Conservation (phyloP, 2,888 invertebrate genomes). For the Peribatodes rhomboidaria region DNA sequence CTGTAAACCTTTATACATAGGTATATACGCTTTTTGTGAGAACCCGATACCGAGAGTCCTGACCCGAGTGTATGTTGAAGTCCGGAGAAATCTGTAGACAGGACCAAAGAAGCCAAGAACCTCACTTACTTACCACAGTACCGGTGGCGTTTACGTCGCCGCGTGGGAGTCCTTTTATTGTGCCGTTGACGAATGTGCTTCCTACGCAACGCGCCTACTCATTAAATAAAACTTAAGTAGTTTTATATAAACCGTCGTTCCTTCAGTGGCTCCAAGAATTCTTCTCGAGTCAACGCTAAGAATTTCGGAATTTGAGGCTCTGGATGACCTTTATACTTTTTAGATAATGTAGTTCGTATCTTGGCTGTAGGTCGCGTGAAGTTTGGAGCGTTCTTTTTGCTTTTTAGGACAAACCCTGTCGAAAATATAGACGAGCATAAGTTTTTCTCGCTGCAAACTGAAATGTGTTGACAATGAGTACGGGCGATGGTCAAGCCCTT, state of each 20-base stretch:
- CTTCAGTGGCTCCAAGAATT: not conserved
- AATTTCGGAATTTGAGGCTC: not conserved
- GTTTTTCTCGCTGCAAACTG: too few relatives aligned
- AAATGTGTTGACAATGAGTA: too few relatives aligned
- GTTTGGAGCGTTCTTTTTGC: too few relatives aligned
- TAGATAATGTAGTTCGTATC: not conserved
- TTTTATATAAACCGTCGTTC: conserved; percentile 8
- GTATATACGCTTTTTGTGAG: conserved; percentile 34
- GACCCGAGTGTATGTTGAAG: conserved; percentile 21
- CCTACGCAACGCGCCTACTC: conserved; percentile 33
- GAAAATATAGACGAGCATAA: too few relatives aligned
- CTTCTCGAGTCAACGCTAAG: conserved; percentile 3
- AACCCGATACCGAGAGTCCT: not conserved
- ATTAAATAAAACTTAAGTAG: conserved; percentile 22
- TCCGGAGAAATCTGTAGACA: not conserved
- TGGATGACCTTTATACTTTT: not conserved
- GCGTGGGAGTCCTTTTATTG: conserved; percentile 34
- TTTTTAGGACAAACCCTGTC: too few relatives aligned
- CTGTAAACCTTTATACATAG: not conserved
- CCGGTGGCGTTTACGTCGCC: conserved; percentile 10
- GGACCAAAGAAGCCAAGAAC: conserved; percentile 20
- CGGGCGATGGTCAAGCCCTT: too few relatives aligned
- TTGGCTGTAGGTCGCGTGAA: too few relatives aligned
- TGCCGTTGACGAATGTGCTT: conserved; percentile 28
- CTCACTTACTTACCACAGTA: conserved; percentile 25